Base-by-base conservation (phyloP, 2,113 vertebrate genomes). In the Romanogobio albipinnatus region DNA sequence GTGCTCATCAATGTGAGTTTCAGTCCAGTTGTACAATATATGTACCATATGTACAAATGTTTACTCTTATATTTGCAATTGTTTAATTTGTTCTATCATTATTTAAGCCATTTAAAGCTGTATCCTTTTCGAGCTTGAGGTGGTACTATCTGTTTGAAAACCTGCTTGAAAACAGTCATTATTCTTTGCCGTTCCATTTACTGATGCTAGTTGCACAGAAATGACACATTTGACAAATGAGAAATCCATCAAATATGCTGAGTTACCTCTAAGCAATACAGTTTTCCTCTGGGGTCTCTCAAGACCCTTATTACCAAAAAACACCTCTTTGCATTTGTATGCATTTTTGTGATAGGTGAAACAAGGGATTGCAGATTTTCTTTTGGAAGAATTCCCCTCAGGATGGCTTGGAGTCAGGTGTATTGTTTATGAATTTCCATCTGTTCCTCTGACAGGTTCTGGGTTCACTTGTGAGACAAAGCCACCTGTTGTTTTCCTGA, bases 401-500 rank as follows among this genome's bases (percentile, higher is more conserved):
- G 79, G 84, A 61, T 24, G 64, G 49, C 56, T 56, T 36, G 75
- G 59, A 85, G 61, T 82, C 51, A 19, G 64, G 76, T 33, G 66
- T 53, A 56, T 75, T 83, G 68, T 87, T 84, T 82, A 26, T 49
- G 43, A 73, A 76, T 66, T 62, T 79, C 81, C 84, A 82, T 87
- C 86, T 86, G 85, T 80, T 78, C 39, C 3, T 76, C 85, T 85
- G 87, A 84, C 84, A 86, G 78, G 19, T 84, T 49, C 19, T 36
- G 68, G 56, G 26, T 86, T 84, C 81, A 84, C 70, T 84, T 26
- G 24, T 68, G 84, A 76, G 62, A 51, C 36, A 19, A 22, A 26
- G 78, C 81, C 86, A 90, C 86, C 85, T 89, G 90, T 89, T 89
- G 85, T 89, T 88, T 87, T 90, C 79, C 85, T 89, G 86, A 86